Evolutionary conservation across 2,888 invertebrate species (phyloP).

Genomic region (Syrphus vitripennis): DNA sequence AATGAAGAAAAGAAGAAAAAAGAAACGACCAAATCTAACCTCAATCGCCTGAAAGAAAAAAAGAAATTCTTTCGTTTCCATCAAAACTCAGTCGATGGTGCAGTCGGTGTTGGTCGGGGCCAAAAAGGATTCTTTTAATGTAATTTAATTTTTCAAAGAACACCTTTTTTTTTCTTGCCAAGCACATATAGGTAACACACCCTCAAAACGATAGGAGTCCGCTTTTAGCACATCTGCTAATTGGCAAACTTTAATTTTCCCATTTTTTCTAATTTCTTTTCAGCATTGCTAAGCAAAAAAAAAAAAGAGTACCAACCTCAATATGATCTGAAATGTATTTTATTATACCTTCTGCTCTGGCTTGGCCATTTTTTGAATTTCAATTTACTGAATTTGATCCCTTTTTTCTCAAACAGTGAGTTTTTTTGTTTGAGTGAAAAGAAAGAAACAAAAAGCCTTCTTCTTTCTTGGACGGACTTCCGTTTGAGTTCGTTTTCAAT

Average conservation of each 20-base stretch:
- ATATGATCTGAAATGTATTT: constrained; percentile 13
- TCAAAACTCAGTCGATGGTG: neutral
- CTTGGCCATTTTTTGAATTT: constrained; percentile 26
- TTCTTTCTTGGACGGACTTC: constrained; percentile 10
- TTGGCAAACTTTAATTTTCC: constrained; percentile 64
- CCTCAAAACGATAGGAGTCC: neutral
- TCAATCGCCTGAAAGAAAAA: neutral
- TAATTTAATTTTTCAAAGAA: constrained; percentile 26
- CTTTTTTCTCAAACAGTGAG: neutral
- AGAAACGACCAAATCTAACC: neutral
- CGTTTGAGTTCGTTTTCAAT: constrained; percentile 58
- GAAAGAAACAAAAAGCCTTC: constrained; percentile 2
- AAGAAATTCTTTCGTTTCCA: constrained; percentile 19
- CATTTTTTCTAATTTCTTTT: constrained; percentile 14
- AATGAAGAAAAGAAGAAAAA: neutral
- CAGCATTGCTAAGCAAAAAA: neutral
- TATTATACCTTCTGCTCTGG: neutral
- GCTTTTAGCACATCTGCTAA: constrained; percentile 57
- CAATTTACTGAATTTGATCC: constrained; percentile 50
- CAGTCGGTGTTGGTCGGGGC: no score
- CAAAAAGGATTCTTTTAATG: constrained; percentile 18
- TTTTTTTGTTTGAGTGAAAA: neutral
- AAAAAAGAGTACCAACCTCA: neutral
- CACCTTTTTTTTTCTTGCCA: neutral
- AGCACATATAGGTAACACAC: neutral